Conservation (phyloP, 2,797 vertebrate genomes). For the Graptemys geographica region DNA sequence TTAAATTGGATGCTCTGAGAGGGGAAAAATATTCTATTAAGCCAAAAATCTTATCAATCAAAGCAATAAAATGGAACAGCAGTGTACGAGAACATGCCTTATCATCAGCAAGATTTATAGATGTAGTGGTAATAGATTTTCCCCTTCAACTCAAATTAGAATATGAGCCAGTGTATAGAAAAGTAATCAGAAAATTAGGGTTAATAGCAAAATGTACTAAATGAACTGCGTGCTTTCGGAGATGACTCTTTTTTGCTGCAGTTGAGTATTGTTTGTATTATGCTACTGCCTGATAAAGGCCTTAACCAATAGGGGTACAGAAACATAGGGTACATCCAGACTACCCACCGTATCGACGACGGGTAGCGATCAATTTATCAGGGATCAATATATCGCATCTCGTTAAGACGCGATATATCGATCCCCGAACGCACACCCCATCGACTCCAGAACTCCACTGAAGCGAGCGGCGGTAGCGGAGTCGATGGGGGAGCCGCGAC, state of each 20-base stretch:
- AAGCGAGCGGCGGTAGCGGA: too few relatives aligned
- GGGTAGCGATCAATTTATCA: too few relatives aligned
- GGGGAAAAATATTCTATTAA: conserved; percentile 16
- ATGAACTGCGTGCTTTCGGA: fast-evolving
- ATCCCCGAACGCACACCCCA: too few relatives aligned
- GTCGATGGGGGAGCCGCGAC: too few relatives aligned
- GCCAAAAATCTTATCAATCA: background rate
- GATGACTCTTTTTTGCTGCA: fast-evolving
- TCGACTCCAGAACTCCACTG: too few relatives aligned
- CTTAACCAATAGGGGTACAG: background rate
- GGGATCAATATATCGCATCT: too few relatives aligned
- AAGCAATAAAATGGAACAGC: background rate
- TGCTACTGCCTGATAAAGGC: background rate
- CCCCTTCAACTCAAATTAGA: background rate
- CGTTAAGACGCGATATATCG: too few relatives aligned
- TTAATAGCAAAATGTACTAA: background rate
- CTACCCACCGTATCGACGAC: too few relatives aligned
- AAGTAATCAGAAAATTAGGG: background rate
- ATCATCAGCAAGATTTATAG: background rate
- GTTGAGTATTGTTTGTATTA: too few relatives aligned
- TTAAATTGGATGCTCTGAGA: background rate
- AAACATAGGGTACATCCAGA: background rate
- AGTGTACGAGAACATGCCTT: background rate
- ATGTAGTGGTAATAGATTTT: background rate
- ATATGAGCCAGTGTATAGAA: background rate